These are phyloP conservation scores for Anolis apletophallus DNA, from an alignment of 2,797 vertebrate species.

Conservation along the genomic window DNA sequence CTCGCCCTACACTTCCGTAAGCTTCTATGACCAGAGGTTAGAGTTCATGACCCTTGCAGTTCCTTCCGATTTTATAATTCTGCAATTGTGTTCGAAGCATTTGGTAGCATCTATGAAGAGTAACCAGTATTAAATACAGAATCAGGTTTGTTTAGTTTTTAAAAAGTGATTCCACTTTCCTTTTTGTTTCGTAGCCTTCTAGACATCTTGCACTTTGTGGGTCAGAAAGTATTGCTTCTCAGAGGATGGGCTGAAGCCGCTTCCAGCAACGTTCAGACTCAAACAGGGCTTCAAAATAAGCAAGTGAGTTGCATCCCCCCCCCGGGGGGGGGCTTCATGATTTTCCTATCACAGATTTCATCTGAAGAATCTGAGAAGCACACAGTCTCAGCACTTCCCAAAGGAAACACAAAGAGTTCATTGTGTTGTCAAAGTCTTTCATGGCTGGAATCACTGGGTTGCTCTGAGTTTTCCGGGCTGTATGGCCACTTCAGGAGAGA, in stretches of 20 bases:
- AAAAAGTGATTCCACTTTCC: conserved; percentile 23
- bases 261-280: conserved; percentile 76
- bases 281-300: conserved; percentile 80
- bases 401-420: background rate
- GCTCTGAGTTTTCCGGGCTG: too few relatives aligned
- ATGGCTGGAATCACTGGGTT: too few relatives aligned
- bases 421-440: too few relatives aligned
- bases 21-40: too few relatives aligned
- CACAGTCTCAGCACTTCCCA: background rate
- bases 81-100: too few relatives aligned
- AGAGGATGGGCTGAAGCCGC: conserved; percentile 69
- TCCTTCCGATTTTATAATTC: too few relatives aligned
- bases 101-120: too few relatives aligned
- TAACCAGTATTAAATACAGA: background rate
- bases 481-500: too few relatives aligned
- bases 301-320: conserved; percentile 77
- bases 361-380: background rate
- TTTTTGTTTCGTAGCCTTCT: conserved; percentile 78
- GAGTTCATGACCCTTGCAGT: too few relatives aligned
- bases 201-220: conserved; percentile 77
- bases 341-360: background rate
- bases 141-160: background rate
- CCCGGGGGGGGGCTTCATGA: rapidly evolving
- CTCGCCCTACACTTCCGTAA: too few relatives aligned
- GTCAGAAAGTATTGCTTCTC: conserved; percentile 77